phyloP scores from a whole-genome alignment of 2,888 invertebrate species.

The Diarsia rubi region DNA sequence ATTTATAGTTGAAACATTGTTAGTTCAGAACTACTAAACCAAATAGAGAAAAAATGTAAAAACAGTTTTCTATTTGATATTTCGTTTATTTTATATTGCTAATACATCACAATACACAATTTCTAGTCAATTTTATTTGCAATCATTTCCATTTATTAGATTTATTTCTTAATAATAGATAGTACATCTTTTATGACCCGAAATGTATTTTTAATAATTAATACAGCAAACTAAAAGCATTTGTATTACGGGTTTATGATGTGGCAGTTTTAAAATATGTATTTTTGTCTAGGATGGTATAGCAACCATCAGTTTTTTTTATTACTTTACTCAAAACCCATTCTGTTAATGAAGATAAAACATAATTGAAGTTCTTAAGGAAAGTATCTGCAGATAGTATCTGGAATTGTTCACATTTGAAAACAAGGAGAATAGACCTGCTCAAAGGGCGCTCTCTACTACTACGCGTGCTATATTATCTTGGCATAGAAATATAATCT shows the following conservation, averaged over 20 bases:
- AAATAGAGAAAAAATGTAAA: constrained; percentile 13
- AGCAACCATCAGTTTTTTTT: constrained; percentile 9
- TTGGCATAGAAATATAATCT: constrained; percentile 69
- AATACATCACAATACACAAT: constrained; percentile 66
- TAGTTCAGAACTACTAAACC: constrained; percentile 21
- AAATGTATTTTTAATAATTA: constrained; percentile 39
- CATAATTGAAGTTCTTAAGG: constrained; percentile 10
- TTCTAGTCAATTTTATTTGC: constrained; percentile 70
- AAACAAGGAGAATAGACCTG: constrained; percentile 29
- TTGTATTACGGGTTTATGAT: constrained; percentile 49
- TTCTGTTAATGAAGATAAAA: constrained; percentile 37
- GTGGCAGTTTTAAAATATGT: constrained; percentile 38
- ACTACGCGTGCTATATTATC: constrained; percentile 66
- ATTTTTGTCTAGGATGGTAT: constrained; percentile 23
- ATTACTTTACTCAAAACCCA: constrained; percentile 40
- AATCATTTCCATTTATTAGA: constrained; percentile 48
- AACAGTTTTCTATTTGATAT: constrained; percentile 41
- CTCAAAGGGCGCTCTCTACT: constrained; percentile 67
- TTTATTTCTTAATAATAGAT: constrained; percentile 46
- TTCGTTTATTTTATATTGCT: constrained; percentile 45
- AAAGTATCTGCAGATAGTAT: constrained; percentile 28
- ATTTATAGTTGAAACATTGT: constrained; percentile 22
- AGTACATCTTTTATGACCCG: constrained; percentile 44
- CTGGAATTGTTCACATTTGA: constrained; percentile 12
- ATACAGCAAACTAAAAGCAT: constrained; percentile 34